These are phyloP conservation scores for Cyclina sinensis DNA, from an alignment of 1,140 invertebrate genomes.

Conservation along the genomic window DNA sequence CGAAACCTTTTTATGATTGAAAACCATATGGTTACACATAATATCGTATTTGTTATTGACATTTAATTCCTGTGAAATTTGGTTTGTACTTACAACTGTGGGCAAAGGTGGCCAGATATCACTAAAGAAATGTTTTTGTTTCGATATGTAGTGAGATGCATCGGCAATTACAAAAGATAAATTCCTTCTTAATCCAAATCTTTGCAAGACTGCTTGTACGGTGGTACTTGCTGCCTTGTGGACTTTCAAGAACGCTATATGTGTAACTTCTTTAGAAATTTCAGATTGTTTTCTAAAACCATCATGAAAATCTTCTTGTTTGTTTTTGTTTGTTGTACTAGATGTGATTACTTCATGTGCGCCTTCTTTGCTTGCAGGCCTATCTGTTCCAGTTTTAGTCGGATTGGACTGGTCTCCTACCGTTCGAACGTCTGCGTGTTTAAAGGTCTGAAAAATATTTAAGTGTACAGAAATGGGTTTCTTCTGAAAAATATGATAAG, in stretches of 20 bases:
- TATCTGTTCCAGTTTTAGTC: too few species aligned
- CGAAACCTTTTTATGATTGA: background rate
- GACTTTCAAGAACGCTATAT: conserved; percentile 68
- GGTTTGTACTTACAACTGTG: too few species aligned
- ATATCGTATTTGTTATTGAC: conserved; percentile 18
- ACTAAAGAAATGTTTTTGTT: conserved; percentile 17
- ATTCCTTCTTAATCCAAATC: conserved; percentile 67
- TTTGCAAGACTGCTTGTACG: conserved; percentile 67
- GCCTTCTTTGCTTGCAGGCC: too few species aligned
- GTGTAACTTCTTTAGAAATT: background rate
- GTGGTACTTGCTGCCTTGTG: conserved; percentile 76
- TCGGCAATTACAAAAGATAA: conserved; percentile 66
- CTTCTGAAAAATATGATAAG: too few species aligned
- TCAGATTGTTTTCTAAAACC: too few species aligned
- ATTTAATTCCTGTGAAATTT: background rate
- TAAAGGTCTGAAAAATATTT: too few species aligned
- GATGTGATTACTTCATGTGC: too few species aligned
- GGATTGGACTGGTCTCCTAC: too few species aligned
- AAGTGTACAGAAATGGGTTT: too few species aligned
- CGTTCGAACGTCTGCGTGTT: too few species aligned
- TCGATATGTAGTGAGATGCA: background rate
- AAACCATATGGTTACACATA: conserved; percentile 41
- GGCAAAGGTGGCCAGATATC: background rate
- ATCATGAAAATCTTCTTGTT: too few species aligned
- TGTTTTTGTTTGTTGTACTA: too few species aligned